Evolutionary conservation across 2,797 vertebrate species (phyloP).

Genomic region (Enteromius argenteus): DNA sequence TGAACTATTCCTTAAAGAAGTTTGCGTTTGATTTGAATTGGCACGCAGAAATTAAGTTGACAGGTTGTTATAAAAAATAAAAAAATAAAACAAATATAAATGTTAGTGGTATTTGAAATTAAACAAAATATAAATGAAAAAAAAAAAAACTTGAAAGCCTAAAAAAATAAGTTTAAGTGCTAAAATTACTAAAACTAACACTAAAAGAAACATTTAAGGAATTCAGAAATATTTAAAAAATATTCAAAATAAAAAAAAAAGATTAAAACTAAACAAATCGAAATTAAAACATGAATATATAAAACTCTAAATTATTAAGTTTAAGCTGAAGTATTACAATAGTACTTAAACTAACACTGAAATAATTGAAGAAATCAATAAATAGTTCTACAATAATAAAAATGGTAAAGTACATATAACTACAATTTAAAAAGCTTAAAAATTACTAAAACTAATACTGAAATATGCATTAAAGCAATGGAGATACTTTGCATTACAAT

Average conservation of each 20-base stretch:
- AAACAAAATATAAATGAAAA: neutral
- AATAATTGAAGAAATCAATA: neutral
- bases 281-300: neutral
- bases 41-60: neutral
- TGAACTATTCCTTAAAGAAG: neutral
- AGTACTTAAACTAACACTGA: neutral
- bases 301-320: neutral
- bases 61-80: neutral
- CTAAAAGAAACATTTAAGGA: neutral
- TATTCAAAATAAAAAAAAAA: neutral
- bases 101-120: neutral
- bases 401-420: neutral
- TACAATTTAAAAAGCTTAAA: neutral
- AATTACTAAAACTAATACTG: neutral
- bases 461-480: neutral
- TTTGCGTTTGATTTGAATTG: neutral
- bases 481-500: neutral
- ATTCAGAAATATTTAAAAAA: neutral
- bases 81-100: neutral
- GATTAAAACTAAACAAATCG: neutral
- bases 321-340: neutral
- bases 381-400: neutral
- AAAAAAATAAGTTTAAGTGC: neutral
- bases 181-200: neutral
- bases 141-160: neutral